Evolutionary conservation across 2,797 vertebrate species (phyloP), one percentile per base, ranked within the genome.

Genomic region (Myiothlypis coronata): DNA sequence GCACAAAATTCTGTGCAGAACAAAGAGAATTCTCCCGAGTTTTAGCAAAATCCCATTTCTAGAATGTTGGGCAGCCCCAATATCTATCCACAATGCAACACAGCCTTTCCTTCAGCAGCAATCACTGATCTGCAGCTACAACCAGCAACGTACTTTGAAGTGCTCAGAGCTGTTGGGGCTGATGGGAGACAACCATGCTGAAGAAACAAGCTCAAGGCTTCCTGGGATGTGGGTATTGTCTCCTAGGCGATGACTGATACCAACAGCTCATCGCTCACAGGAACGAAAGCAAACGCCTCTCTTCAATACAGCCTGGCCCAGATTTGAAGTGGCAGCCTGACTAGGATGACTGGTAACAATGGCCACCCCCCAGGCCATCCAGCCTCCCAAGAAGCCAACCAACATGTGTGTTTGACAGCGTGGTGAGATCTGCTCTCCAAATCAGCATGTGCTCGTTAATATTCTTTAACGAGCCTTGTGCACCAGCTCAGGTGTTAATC

Each of bases 401-500:
- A 90, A 65, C 72, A 88, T 3, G 9, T 89, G 85, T 15, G 6
- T 83, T 95, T 92, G 90, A 95, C 95, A 96, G 94, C 3, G 0
- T 85, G 88, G 87, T 90, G 86, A 97, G 68, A 96, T 70, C 87
- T 87, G 67, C 89, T 95, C 96, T 96, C 94, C 90, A 79, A 91
- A 88, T 79, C 75, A 68, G 87, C 6, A 0, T 85, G 96, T 15
- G 23, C 88, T 92, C 57, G 19, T 96, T 98, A 97, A 97, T 96
- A 97, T 96, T 97, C 91, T 83, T 96, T 90, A 97, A 93, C 90
- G 83, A 97, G 84, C 94, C 95, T 93, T 34, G 14, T 89, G 84
- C 90, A 94, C 83, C 90, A 97, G 92, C 95, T 97, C 86, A 96
- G 94, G 97, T 98, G 96, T 96, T 97, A 97, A 97, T 97, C 96